Conservation (phyloP, 2,113 vertebrate genomes). For the Agelaius tricolor region DNA sequence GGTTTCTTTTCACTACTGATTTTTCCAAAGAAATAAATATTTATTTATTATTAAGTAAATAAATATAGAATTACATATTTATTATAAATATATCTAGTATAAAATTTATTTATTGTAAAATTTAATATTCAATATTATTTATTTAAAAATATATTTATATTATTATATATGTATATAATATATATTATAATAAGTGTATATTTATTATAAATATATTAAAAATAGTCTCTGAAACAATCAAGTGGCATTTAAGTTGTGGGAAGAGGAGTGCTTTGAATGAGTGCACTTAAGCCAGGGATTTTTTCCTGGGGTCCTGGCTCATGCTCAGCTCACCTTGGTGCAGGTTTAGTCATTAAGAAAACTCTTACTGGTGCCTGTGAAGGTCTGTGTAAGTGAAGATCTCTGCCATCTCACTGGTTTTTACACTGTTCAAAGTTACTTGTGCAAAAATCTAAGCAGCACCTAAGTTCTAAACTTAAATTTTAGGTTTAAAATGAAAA, state of each 20-base stretch:
- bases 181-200: accelerated
- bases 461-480: neutral
- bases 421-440: neutral
- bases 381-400: neutral
- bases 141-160: no score
- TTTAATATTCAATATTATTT: no score
- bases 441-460: neutral
- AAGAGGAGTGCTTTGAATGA: accelerated
- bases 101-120: no score
- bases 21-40: neutral
- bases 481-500: neutral
- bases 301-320: neutral
- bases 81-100: no score
- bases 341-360: neutral
- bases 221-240: neutral
- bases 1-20: neutral
- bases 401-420: neutral
- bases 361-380: neutral
- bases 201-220: neutral
- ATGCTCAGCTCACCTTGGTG: neutral
- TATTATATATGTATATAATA: no score
- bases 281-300: neutral
- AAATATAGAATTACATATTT: neutral
- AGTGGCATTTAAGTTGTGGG: neutral
- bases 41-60: neutral